A percentile compares a stretch with the other conserved stretches of the same genome.
These are phyloP conservation scores for Eupeodes corollae DNA, from an alignment of 1,140 invertebrate genomes.

Conservation along the genomic window DNA sequence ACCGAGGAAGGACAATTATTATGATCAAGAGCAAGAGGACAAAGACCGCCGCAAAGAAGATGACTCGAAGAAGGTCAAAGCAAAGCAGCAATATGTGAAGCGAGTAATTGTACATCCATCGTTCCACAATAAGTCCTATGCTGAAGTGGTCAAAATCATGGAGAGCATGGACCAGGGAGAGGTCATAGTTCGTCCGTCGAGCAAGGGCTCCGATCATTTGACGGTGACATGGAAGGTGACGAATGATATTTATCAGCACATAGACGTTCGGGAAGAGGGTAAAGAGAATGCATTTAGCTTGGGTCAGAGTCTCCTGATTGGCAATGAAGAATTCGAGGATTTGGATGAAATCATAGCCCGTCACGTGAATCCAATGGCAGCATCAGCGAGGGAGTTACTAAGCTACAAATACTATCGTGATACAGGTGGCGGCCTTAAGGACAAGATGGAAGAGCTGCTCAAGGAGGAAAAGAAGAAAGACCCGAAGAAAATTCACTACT, in stretches of 20 bases:
- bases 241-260: constrained; percentile 89
- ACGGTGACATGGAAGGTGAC: constrained; percentile 98
- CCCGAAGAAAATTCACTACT: constrained; percentile 81
- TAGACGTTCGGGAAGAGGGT: constrained; percentile 89
- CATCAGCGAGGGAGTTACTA: constrained; percentile 78
- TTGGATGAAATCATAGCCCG: constrained; percentile 97
- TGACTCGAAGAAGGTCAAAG: constrained; percentile 69
- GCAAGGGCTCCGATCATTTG: constrained; percentile 89
- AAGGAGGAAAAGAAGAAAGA: constrained; percentile 78
- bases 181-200: constrained; percentile 90
- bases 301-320: constrained; percentile 75
- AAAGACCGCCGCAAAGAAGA: constrained; percentile 66
- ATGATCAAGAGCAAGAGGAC: constrained; percentile 79
- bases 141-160: constrained; percentile 85
- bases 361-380: constrained; percentile 92
- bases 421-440: constrained; percentile 56
- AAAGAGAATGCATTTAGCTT: constrained; percentile 96
- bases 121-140: constrained; percentile 93
- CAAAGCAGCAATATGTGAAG: constrained; percentile 76
- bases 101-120: constrained; percentile 95
- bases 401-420: constrained; percentile 84
- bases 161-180: constrained; percentile 90
- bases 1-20: constrained; percentile 81
- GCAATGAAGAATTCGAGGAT: constrained; percentile 90
- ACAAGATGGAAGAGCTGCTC: constrained; percentile 78